Evolutionary conservation across 2,888 invertebrate species (phyloP), one percentile per base, ranked within the genome.

Genomic region (Seira sanloemensis): DNA sequence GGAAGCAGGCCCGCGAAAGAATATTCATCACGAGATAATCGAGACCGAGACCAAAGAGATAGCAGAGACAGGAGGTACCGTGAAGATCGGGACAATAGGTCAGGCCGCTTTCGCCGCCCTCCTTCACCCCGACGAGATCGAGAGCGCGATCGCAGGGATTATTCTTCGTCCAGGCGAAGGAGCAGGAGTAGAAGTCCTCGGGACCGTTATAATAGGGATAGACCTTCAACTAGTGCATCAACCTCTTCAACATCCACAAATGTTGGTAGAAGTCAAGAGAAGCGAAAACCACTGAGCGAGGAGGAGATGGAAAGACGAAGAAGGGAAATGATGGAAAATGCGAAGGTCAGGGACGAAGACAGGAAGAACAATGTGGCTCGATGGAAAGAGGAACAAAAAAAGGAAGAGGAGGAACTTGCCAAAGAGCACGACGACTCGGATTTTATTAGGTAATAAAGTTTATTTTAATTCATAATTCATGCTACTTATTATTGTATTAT

Each of bases 241-340:
- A 62, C 26, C n/a, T 37, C 73, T 2, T 50, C 77, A 1, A 46
- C 71, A 37, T 74, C 58, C 9, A 1, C 54, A 37, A 66, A 26
- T 23, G 12, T 46, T 18, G 7, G 37, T 9, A 74, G 65, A 46
- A 24, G 26, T 25, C 25, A 1, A 12, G 21, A 16, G 2, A 19
- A 71, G 27, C 25, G 69, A 1, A 81, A 81, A 46, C 25, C 85
- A 46, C 25, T 90, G 23, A 89, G 86, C 16, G 94, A 94, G 77
- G 93, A 93, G 85, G 96, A 96, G 90, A 94, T 94, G 88, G 95
- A 97, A 90, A 92, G 92, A 81, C 93, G 94, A 62, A 93, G 95
- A 66, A 93, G 92, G 71, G 96, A 96, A 91, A 98, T 98, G 98
- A 94, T 95, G 93, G 92, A 93, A 9, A 96, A 97, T 90, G 97